Base-by-base conservation (phyloP, 2,797 vertebrate species). In the Phoebastria nigripes region DNA sequence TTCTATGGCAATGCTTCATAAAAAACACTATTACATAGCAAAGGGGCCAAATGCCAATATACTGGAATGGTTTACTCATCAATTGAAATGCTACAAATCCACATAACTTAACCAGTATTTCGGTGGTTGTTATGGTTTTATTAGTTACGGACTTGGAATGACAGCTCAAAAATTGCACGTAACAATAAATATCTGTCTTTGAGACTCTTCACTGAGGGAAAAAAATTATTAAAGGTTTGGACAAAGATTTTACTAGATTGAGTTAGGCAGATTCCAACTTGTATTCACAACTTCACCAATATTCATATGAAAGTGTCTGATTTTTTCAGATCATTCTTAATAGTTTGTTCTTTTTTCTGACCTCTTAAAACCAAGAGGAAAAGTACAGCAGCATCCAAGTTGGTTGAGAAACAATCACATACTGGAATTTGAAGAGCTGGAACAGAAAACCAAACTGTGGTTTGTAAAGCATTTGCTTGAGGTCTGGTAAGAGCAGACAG, bases 21-120 rank as follows among this genome's bases (percentile, higher is more conserved):
- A 93, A 90, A 93, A 95, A 80, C 91, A 96, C 69, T 49, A 37
- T 83, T 94, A 91, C 87, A 92, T 4, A 94, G 84, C 17, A 39
- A 66, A 92, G 41, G 39, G 92, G 96, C 84, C 73, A 67, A 65
- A 52, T 5, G 96, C 95, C 96, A 97, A 26, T 61, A 77, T 3
- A 82, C 42, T 56, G 58, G 89, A 94, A 96, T 63, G 87, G 94
- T 96, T 97, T 95, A 79, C 80, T 97, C 95, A 93, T 95, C 93
- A 94, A 67, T 52, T 90, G 70, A 90, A 94, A 72, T 15, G 92
- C 84, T 63, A 77, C 90, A 96, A 94, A 95, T 74, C 67, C 93
- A 95, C 25, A 56, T 69, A 82, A 35, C 56, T 97, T 71, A 69
- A 44, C 67, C 92, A 61, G 94, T 81, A 83, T 79, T 95, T 95